phyloP scores from a whole-genome alignment of 2,888 invertebrate genomes.

The Pseudolycoriella hygida region DNA sequence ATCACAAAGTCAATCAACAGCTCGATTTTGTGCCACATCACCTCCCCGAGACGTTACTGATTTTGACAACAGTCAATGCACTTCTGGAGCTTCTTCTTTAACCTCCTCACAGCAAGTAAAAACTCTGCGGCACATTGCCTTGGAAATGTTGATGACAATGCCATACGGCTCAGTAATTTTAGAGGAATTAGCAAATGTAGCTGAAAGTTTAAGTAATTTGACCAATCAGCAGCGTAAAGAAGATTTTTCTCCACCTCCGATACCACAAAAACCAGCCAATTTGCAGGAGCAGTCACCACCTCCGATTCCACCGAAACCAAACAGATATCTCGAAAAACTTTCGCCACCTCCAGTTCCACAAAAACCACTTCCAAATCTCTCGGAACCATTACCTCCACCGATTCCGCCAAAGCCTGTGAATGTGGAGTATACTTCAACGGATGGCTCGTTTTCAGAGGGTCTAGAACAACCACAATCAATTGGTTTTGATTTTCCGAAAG shows the following conservation, averaged over 20 bases:
- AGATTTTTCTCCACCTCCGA: slow-evolving; percentile 6
- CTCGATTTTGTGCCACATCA: slow-evolving; percentile 40
- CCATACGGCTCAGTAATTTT: slow-evolving; percentile 52
- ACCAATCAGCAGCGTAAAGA: slow-evolving; percentile 7
- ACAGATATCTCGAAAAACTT: slow-evolving; percentile 8
- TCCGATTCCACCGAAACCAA: slow-evolving; percentile 8
- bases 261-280: slow-evolving; percentile 5
- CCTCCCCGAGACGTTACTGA: slow-evolving; percentile 42
- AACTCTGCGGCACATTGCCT: slow-evolving; percentile 44
- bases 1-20: slow-evolving; percentile 49
- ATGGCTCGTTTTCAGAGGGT: no score
- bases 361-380: slow-evolving; percentile 11
- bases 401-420: slow-evolving; percentile 22
- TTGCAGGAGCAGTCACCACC: neutral
- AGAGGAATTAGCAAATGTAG: slow-evolving; percentile 47
- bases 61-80: slow-evolving; percentile 30
- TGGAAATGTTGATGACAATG: slow-evolving; percentile 42
- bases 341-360: slow-evolving; percentile 13
- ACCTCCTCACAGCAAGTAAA: slow-evolving; percentile 23
- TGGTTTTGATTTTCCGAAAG: no score
- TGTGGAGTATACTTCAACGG: no score
- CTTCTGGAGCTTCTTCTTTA: slow-evolving; percentile 13
- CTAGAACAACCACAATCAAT: no score
- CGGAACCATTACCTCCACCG: slow-evolving; percentile 26
- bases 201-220: slow-evolving; percentile 26